phyloP scores from a whole-genome alignment of 2,888 invertebrate genomes.

The Micoletzkya japonica region DNA sequence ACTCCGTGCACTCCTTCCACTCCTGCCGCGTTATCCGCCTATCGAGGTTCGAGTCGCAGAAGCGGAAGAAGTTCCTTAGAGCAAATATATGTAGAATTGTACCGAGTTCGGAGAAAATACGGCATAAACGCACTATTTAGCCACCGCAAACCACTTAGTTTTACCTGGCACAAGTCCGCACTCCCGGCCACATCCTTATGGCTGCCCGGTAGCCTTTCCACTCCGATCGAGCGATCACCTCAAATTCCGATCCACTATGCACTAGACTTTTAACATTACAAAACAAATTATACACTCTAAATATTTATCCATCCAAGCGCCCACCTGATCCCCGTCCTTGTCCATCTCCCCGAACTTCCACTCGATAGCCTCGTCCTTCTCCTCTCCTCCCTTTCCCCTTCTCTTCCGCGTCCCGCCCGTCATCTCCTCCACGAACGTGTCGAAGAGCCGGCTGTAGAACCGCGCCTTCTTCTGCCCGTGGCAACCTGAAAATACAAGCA shows the following conservation, averaged over 20 bases:
- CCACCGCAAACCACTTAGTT: no score
- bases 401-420: background rate
- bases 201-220: conserved; percentile 10
- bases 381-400: background rate
- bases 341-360: conserved; percentile 18
- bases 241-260: no score
- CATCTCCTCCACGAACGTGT: background rate
- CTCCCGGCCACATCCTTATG: conserved; percentile 15
- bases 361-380: background rate
- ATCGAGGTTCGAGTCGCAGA: conserved; percentile 17
- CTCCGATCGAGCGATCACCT: conserved; percentile 14
- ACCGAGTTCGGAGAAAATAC: no score
- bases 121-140: no score
- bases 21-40: conserved; percentile 11
- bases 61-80: conserved; percentile 22
- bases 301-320: background rate
- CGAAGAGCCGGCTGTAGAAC: background rate
- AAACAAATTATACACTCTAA: background rate
- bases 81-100: no score
- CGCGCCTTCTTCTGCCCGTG: background rate
- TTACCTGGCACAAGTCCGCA: conserved; percentile 14
- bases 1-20: conserved; percentile 24
- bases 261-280: background rate
- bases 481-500: no score
- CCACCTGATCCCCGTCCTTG: conserved; percentile 1